Evolutionary conservation across 2,113 vertebrate genomes (phyloP).

Genomic region (Chaenogobius annularis): DNA sequence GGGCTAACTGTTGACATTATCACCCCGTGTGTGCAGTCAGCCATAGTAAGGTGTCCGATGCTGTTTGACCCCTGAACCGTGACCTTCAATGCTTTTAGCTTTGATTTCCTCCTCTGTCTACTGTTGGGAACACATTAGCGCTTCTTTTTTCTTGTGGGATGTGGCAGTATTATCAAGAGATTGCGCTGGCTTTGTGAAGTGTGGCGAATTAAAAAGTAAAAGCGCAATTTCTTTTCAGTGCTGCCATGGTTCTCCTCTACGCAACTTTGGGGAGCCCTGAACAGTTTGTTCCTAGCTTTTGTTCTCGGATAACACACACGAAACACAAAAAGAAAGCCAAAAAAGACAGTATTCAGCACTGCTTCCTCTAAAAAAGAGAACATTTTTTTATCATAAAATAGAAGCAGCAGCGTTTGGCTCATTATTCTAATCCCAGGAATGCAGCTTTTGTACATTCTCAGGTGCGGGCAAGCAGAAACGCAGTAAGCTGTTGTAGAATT

Average conservation of each 20-base stretch:
- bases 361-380: slow-evolving; percentile 25
- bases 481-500: background rate
- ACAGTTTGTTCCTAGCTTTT: slow-evolving; percentile 58
- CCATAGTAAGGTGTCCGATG: slow-evolving; percentile 30
- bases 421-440: slow-evolving; percentile 15
- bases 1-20: slow-evolving; percentile 46
- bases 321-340: slow-evolving; percentile 9
- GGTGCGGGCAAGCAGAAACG: background rate
- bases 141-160: slow-evolving; percentile 50
- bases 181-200: slow-evolving; percentile 60
- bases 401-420: slow-evolving; percentile 25
- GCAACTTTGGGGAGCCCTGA: slow-evolving; percentile 54
- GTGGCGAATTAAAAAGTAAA: slow-evolving; percentile 53
- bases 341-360: slow-evolving; percentile 34
- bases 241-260: slow-evolving; percentile 33
- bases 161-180: slow-evolving; percentile 51
- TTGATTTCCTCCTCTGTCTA: slow-evolving; percentile 5
- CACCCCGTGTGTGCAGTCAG: slow-evolving; percentile 28
- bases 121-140: slow-evolving; percentile 27
- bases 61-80: slow-evolving; percentile 33
- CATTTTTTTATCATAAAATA: slow-evolving; percentile 33
- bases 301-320: slow-evolving; percentile 54
- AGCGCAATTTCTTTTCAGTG: slow-evolving; percentile 49
- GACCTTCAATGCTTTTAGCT: slow-evolving; percentile 16
- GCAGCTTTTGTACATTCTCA: background rate